phyloP scores from a whole-genome alignment of 2,888 invertebrate genomes.

The Anticlea derivata region DNA sequence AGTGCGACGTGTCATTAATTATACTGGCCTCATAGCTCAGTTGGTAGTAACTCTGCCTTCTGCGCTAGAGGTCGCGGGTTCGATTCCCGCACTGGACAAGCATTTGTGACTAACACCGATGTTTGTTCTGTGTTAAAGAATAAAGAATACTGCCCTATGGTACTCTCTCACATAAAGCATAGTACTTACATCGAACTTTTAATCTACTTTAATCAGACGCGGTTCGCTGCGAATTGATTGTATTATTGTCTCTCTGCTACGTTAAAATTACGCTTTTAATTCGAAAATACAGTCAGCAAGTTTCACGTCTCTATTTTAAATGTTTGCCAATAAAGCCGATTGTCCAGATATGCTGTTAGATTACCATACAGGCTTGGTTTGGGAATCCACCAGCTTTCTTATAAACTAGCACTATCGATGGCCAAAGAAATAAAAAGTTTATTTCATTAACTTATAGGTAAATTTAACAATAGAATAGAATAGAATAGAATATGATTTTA shows the following conservation, averaged over 20 bases:
- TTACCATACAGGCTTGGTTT: neutral
- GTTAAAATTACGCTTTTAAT: constrained; percentile 24
- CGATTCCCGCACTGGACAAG: too few relatives aligned
- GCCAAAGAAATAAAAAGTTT: too few relatives aligned
- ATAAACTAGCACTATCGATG: too few relatives aligned
- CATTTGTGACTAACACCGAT: too few relatives aligned
- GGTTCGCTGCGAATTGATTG: constrained; percentile 20
- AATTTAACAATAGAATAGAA: too few relatives aligned
- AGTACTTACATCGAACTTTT: constrained; percentile 20
- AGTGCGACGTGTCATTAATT: too few relatives aligned
- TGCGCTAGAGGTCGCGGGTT: too few relatives aligned
- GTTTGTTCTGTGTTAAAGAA: too few relatives aligned
- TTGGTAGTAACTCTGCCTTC: too few relatives aligned
- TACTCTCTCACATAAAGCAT: neutral
- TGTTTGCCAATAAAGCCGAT: constrained; percentile 1
- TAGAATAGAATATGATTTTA: too few relatives aligned
- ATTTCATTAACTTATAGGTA: too few relatives aligned
- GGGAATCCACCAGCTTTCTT: neutral
- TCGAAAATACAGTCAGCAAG: constrained; percentile 11
- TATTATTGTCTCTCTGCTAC: constrained; percentile 21
- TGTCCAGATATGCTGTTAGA: neutral
- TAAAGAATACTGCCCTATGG: neutral
- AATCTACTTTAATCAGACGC: constrained; percentile 24
- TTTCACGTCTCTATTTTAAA: neutral
- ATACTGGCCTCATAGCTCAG: too few relatives aligned